Evolutionary conservation across 2,113 vertebrate species (phyloP).

Genomic region (Morone chrysops): DNA sequence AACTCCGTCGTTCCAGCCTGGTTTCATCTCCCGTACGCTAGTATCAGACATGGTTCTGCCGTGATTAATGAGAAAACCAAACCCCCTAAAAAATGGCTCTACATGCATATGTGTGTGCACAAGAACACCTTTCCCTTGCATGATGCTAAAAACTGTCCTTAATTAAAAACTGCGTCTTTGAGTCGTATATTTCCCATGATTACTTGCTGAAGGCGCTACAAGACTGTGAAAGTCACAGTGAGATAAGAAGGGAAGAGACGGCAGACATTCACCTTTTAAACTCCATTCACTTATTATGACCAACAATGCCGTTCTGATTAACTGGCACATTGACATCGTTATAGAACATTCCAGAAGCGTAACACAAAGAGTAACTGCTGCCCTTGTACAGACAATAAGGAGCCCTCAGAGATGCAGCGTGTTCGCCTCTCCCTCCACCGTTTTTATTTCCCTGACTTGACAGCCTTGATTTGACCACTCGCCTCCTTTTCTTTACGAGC

Average conservation of each 20-base stretch:
- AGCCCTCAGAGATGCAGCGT: constrained; percentile 31
- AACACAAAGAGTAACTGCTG: constrained; percentile 55
- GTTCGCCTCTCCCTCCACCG: constrained; percentile 46
- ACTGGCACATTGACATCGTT: constrained; percentile 52
- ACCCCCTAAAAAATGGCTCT: constrained; percentile 29
- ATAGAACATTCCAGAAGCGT: constrained; percentile 33
- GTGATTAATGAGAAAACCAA: constrained; percentile 72
- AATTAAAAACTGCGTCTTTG: constrained; percentile 68
- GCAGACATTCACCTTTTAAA: constrained; percentile 63
- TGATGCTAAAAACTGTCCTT: constrained; percentile 59
- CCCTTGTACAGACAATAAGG: constrained; percentile 62
- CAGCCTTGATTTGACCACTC: constrained; percentile 63
- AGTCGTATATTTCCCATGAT: constrained; percentile 67
- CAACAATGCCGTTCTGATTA: constrained; percentile 68
- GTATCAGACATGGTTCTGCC: constrained; percentile 67
- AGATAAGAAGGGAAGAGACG: constrained; percentile 59
- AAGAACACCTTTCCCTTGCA: not conserved
- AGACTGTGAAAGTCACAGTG: constrained; percentile 52
- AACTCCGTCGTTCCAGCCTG: constrained; percentile 49
- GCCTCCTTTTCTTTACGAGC: constrained; percentile 47
- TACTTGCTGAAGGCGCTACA: constrained; percentile 62
- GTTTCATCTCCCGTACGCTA: constrained; percentile 42
- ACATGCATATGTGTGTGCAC: not conserved
- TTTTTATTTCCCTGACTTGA: constrained; percentile 57
- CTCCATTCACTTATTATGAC: constrained; percentile 64